Evolutionary conservation across 1,140 invertebrate species (phyloP).

Genomic region (Coelopa frigida): DNA sequence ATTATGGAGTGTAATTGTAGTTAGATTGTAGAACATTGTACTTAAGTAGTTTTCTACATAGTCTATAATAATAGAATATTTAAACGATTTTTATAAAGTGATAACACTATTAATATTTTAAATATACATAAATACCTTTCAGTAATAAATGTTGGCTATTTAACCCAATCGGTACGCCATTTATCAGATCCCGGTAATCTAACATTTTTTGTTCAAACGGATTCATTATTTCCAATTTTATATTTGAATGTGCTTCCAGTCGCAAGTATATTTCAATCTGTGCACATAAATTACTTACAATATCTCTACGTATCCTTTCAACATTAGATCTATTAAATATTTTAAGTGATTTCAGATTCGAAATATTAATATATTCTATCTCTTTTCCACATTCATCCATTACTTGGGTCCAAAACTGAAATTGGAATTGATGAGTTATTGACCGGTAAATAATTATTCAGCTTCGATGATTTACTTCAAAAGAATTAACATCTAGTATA

Average conservation of each 20-base stretch:
- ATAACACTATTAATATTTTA: conserved; percentile 12
- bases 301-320: conserved; percentile 15
- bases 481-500: conserved; percentile 15
- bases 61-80: conserved; percentile 39
- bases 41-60: conserved; percentile 88
- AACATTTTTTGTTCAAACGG: conserved; percentile 27
- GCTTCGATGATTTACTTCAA: conserved; percentile 6
- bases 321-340: conserved; percentile 11
- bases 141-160: conserved; percentile 40
- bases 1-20: conserved; percentile 93
- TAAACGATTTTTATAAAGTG: conserved; percentile 46
- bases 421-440: background rate
- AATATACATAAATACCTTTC: conserved; percentile 18
- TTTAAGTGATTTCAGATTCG: conserved; percentile 8
- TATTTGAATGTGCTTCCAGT: conserved; percentile 81
- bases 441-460: background rate
- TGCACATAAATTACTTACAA: conserved; percentile 63
- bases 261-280: conserved; percentile 87
- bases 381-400: conserved; percentile 6
- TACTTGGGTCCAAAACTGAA: conserved; percentile 10
- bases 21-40: conserved; percentile 94
- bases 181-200: conserved; percentile 47
- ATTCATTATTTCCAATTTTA: conserved; percentile 61
- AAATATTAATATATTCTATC: conserved; percentile 3
- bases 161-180: conserved; percentile 44